Base-by-base conservation (phyloP, 2,888 invertebrate species). In the Metacarcinus magister region DNA sequence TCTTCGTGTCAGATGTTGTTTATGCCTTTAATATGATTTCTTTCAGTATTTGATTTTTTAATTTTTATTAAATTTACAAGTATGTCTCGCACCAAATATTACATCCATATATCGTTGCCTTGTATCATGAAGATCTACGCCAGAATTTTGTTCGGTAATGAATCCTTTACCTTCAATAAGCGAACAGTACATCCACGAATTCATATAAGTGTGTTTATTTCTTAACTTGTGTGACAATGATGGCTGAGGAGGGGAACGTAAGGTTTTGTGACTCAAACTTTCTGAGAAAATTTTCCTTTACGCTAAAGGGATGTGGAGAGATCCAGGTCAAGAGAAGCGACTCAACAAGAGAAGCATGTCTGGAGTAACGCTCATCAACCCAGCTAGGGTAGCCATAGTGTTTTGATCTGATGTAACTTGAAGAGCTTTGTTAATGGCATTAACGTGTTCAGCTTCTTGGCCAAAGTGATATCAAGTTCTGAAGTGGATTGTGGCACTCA, bases 401-500 rank as follows among this genome's bases (percentile, higher is more conserved):
- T 75, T n/a, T 28, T 75, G n/a, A 75, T n/a, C 7, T 75, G 75
- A 10, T 28, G 75, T 75, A 7, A n/a, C 75, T 75, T 75, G 75
- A 75, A 28, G 75, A 28, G 75, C 75, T 28, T n/a, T 75, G 28
- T 28, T 75, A 75, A 75, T 75, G 75, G 28, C n/a, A 75, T 28
- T 75, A 75, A 75, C 75, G 28, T 75, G 75, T 75, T 75, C 75
- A 28, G n/a, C 75, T 75, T 75, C 75, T 75, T 75, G 75, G 75
- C 28, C 75, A 75, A 75, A 75, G 75, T 75, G 75, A 75, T 75
- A 75, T 28, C n/a, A 75, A 23, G 28, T 75, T 28, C 60, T 60
- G 10, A 60, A 60, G 75, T 28, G 75, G n/a, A 75, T 75, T 28
- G 75, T 75, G 75, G 75, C 75, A 75, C 75, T 75, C 75, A 8